These are phyloP conservation scores for Sylvietta virens DNA, from an alignment of 2,113 vertebrate species.

Conservation along the genomic window DNA sequence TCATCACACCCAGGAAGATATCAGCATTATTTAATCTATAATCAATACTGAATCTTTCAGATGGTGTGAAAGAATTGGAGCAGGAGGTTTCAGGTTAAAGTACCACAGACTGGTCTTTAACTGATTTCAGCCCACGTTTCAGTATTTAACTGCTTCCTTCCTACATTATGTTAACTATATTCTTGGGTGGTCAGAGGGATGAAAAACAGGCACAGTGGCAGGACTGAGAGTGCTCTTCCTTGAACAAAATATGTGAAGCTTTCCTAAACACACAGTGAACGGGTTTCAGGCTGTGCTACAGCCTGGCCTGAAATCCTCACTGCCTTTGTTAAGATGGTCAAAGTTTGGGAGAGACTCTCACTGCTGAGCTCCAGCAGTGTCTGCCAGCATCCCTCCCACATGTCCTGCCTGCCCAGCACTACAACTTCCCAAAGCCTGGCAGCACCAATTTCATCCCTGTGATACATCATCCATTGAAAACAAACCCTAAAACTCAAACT, in stretches of 20 bases:
- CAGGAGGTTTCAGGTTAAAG: background rate
- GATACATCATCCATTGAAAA: background rate
- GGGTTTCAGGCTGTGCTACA: background rate
- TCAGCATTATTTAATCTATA: background rate
- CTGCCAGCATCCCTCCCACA: background rate
- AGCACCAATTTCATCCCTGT: background rate
- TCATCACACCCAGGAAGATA: background rate
- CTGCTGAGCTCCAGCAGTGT: background rate
- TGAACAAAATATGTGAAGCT: background rate
- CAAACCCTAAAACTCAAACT: background rate
- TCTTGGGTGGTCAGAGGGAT: background rate
- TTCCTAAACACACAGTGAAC: background rate
- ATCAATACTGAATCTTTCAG: background rate
- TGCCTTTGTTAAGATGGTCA: background rate
- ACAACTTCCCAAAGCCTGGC: fast-evolving
- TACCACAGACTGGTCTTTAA: background rate
- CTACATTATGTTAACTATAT: background rate
- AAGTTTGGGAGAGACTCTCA: background rate
- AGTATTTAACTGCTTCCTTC: background rate
- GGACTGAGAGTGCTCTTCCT: background rate
- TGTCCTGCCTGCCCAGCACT: background rate
- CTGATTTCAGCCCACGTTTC: background rate
- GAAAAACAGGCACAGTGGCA: background rate
- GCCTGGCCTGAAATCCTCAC: background rate
- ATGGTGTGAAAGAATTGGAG: background rate